A percentile compares a stretch with the other conserved stretches of the same genome.
Conservation (phyloP, 2,113 vertebrate genomes). For the Genyomyrus donnyi region DNA sequence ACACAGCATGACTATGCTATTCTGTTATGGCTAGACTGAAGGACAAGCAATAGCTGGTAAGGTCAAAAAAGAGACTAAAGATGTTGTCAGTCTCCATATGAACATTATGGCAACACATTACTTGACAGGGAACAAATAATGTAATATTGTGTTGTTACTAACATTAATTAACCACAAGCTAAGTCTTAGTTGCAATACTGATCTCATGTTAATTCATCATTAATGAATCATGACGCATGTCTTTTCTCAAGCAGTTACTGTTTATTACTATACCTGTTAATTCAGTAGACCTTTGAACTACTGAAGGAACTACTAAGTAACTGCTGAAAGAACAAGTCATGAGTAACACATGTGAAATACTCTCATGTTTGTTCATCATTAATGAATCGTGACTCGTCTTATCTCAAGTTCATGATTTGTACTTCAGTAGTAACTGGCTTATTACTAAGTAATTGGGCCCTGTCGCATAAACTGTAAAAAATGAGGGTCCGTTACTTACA, state of each 20-base stretch:
- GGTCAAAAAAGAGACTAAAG: neutral
- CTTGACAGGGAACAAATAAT: too few species aligned
- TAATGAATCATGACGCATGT: neutral
- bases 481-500: neutral
- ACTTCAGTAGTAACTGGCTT: neutral
- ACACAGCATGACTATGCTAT: too few species aligned
- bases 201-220: neutral
- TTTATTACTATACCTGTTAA: neutral
- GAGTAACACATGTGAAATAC: neutral
- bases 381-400: neutral
- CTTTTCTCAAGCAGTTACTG: neutral
- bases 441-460: neutral
- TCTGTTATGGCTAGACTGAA: neutral
- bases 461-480: neutral
- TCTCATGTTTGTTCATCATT: neutral
- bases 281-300: neutral
- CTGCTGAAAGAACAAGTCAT: neutral
- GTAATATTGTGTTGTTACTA: neutral
- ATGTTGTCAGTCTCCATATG: neutral
- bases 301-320: neutral
- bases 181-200: neutral
- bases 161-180: neutral
- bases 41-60: neutral
- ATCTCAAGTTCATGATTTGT: neutral
- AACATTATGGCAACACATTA: neutral